Percentiles rank a stretch among this genome's conserved stretches.
These are phyloP conservation scores for Drosophila takahashii DNA, from an alignment of 1,140 invertebrate genomes.

Conservation along the genomic window DNA sequence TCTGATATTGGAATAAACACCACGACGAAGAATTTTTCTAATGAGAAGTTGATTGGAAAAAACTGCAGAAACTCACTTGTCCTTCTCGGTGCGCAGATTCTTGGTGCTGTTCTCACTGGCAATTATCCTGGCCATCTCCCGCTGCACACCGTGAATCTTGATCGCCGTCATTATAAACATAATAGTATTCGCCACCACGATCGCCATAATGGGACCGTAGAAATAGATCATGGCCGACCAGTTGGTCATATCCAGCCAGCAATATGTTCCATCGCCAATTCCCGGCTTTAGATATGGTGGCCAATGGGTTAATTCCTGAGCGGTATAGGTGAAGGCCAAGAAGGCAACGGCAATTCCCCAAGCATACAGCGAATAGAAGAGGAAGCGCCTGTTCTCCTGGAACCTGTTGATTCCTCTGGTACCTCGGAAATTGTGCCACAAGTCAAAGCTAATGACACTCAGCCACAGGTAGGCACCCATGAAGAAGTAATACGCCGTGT, in stretches of 20 bases:
- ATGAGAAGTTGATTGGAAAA: slow-evolving; percentile 16
- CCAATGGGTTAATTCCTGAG: slow-evolving; percentile 85
- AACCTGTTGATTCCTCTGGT: slow-evolving; percentile 85
- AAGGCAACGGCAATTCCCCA: slow-evolving; percentile 88
- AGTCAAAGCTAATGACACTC: slow-evolving; percentile 91
- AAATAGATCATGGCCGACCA: slow-evolving; percentile 89
- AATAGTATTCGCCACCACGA: slow-evolving; percentile 89
- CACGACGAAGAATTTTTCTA: slow-evolving; percentile 11
- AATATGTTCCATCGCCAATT: slow-evolving; percentile 86
- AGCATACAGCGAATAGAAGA: slow-evolving; percentile 89
- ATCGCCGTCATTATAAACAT: slow-evolving; percentile 90
- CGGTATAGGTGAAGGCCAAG: slow-evolving; percentile 84
- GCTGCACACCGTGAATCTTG: slow-evolving; percentile 88
- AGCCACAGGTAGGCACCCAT: slow-evolving; percentile 92
- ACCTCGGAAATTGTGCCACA: slow-evolving; percentile 90
- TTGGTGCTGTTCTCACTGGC: slow-evolving; percentile 87
- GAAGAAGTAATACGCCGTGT: slow-evolving; percentile 90
- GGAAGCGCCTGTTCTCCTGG: slow-evolving; percentile 86
- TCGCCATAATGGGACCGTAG: slow-evolving; percentile 89
- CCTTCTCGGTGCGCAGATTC: slow-evolving; percentile 86
- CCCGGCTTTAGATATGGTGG: slow-evolving; percentile 85
- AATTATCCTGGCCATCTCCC: slow-evolving; percentile 87
- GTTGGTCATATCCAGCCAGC: slow-evolving; percentile 86
- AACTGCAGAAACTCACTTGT: slow-evolving; percentile 85
- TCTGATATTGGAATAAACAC: slow-evolving; percentile 79